A percentile compares a stretch with the other conserved stretches of the same genome.
These are phyloP conservation scores for Leptatherina wallacei DNA, from an alignment of 2,797 vertebrate genomes.

Conservation along the genomic window DNA sequence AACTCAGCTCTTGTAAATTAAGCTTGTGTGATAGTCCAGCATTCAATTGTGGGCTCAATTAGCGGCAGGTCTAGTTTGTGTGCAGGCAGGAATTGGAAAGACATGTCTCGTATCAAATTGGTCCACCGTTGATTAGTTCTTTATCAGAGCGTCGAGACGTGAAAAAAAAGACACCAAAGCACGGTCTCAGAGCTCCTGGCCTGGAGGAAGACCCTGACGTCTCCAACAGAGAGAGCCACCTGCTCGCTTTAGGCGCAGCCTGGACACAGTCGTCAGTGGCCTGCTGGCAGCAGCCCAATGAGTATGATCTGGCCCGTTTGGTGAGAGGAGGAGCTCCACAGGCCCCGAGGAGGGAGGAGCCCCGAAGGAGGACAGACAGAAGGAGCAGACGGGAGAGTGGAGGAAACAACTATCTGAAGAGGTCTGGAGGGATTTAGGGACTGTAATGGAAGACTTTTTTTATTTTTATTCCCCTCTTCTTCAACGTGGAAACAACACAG, in stretches of 20 bases:
- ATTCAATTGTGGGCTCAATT: conserved; percentile 28
- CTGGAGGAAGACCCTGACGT: conserved; percentile 50
- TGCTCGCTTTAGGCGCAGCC: conserved; percentile 38
- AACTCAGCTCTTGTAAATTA: conserved; percentile 19
- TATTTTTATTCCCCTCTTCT: conserved; percentile 70
- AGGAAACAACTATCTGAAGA: conserved; percentile 53
- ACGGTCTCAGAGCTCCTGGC: conserved; percentile 42
- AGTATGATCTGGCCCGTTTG: conserved; percentile 63
- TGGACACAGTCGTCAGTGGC: conserved; percentile 38
- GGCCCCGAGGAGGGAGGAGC: conserved; percentile 19
- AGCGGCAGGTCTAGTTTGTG: conserved; percentile 40
- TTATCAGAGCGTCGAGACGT: conserved; percentile 51
- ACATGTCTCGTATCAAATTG: conserved; percentile 53
- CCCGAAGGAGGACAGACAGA: conserved; percentile 37
- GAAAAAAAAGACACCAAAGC: conserved; percentile 45
- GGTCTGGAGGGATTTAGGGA: conserved; percentile 62
- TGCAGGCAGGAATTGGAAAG: conserved; percentile 65
- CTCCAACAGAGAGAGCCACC: conserved; percentile 44
- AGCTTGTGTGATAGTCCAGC: conserved; percentile 50
- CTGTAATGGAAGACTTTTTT: conserved; percentile 79
- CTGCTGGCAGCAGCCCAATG: conserved; percentile 41
- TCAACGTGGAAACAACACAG: conserved; percentile 76
- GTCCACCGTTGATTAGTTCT: conserved; percentile 71
- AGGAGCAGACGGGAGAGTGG: conserved; percentile 39
- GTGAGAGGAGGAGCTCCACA: conserved; percentile 51